phyloP scores from a whole-genome alignment of 2,113 vertebrate species.

The Hippoglossus stenolepis region DNA sequence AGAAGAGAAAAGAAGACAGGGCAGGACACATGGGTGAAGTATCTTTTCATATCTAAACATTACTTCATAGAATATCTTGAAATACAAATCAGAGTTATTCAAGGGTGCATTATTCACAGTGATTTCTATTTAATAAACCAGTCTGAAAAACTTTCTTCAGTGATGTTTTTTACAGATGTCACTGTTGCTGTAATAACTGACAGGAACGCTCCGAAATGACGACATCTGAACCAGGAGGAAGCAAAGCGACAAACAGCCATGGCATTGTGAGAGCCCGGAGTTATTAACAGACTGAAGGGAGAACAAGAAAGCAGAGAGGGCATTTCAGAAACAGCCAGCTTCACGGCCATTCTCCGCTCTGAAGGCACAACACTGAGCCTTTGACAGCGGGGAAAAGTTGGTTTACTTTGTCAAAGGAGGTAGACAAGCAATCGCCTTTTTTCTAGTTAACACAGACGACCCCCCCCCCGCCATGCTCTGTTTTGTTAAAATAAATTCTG shows the following conservation, averaged over 20 bases:
- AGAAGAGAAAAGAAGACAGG: slow-evolving; percentile 37
- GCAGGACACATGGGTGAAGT: slow-evolving; percentile 28
- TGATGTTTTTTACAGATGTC: slow-evolving; percentile 57
- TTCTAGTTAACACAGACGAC: slow-evolving; percentile 29
- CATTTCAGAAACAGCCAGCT: slow-evolving; percentile 64
- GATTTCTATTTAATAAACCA: slow-evolving; percentile 52
- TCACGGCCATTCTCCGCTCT: slow-evolving; percentile 48
- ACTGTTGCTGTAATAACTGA: slow-evolving; percentile 60
- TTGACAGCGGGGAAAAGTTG: slow-evolving; percentile 54
- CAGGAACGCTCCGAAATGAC: slow-evolving; percentile 58
- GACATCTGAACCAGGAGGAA: slow-evolving; percentile 58
- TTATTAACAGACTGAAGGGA: slow-evolving; percentile 64
- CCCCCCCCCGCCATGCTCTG: slow-evolving; percentile 16
- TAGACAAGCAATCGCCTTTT: slow-evolving; percentile 34
- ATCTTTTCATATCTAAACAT: slow-evolving; percentile 64
- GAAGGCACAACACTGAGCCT: slow-evolving; percentile 49
- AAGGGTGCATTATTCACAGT: slow-evolving; percentile 60
- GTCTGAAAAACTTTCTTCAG: slow-evolving; percentile 40
- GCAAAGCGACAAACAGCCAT: slow-evolving; percentile 71
- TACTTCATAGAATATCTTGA: slow-evolving; percentile 64
- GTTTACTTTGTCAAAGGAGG: slow-evolving; percentile 48
- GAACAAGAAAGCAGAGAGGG: slow-evolving; percentile 59
- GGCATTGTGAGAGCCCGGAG: slow-evolving; percentile 56
- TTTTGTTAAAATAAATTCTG: slow-evolving; percentile 25
- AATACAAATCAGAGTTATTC: slow-evolving; percentile 72